A percentile compares a stretch with the other conserved stretches of the same genome.
Conservation (phyloP, 2,797 vertebrate species). For the Tapirus indicus region DNA sequence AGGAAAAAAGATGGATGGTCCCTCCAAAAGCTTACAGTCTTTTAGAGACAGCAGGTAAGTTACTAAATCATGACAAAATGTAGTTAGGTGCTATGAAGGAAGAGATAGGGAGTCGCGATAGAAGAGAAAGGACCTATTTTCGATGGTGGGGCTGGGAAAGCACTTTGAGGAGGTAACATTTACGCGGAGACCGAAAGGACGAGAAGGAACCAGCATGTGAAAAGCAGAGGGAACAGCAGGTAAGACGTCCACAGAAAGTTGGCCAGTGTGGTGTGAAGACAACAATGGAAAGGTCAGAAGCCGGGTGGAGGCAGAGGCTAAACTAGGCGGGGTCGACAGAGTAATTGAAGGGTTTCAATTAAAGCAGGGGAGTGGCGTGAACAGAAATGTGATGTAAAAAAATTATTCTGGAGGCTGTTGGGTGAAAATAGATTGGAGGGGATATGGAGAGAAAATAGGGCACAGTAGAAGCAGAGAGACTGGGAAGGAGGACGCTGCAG, state of each 20-base stretch:
- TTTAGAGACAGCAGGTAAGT: background rate
- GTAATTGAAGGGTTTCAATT: background rate
- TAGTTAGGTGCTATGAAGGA: background rate
- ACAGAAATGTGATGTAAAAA: background rate
- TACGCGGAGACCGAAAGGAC: background rate
- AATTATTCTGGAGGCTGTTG: background rate
- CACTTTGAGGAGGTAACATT: background rate
- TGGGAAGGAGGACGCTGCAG: rapidly evolving
- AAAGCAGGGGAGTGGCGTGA: background rate
- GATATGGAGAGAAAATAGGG: background rate
- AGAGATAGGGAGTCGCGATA: background rate
- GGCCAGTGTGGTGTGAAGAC: background rate
- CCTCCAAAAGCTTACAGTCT: background rate
- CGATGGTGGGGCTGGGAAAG: background rate
- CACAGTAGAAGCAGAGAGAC: background rate
- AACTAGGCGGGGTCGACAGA: background rate
- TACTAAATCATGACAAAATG: background rate
- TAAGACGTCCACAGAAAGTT: background rate
- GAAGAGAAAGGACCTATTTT: background rate
- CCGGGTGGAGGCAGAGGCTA: rapidly evolving
- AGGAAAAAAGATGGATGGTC: background rate
- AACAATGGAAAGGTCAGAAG: background rate
- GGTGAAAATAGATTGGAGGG: background rate
- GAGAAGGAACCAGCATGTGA: rapidly evolving
- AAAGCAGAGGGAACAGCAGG: background rate